phyloP scores from a whole-genome alignment of 1,140 invertebrate species.

The Liolophura sinensis region DNA sequence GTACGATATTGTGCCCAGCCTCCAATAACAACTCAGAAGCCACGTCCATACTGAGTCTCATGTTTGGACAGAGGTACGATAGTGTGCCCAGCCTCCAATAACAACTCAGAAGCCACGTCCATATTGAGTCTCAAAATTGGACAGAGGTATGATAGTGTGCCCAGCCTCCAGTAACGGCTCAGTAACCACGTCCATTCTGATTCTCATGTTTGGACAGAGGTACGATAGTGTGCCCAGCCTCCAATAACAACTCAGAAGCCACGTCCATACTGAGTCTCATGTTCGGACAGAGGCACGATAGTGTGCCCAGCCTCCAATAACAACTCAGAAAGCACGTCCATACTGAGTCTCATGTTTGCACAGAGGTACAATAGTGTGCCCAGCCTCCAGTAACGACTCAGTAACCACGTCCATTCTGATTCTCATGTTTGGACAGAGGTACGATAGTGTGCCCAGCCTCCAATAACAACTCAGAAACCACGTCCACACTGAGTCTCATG shows the following conservation, averaged over 20 bases:
- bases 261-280: background rate
- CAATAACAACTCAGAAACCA: slow-evolving; percentile 99
- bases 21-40: background rate
- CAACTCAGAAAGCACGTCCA: background rate
- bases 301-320: background rate
- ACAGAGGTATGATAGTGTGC: background rate
- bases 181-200: background rate
- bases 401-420: background rate
- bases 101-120: background rate
- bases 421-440: too few species aligned
- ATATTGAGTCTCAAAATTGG: too few species aligned
- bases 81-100: background rate
- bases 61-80: slow-evolving; percentile 1
- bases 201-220: background rate
- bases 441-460: slow-evolving; percentile 85
- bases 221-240: background rate
- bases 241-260: background rate
- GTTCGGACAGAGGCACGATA: background rate
- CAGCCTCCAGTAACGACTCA: background rate
- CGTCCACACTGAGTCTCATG: slow-evolving; percentile 97
- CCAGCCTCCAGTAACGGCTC: background rate
- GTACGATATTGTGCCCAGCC: background rate
- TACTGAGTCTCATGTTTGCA: background rate
- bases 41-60: background rate
- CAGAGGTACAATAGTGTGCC: background rate